Evolutionary conservation across 2,113 vertebrate species (phyloP).

Genomic region (Neolamprologus hecqui): DNA sequence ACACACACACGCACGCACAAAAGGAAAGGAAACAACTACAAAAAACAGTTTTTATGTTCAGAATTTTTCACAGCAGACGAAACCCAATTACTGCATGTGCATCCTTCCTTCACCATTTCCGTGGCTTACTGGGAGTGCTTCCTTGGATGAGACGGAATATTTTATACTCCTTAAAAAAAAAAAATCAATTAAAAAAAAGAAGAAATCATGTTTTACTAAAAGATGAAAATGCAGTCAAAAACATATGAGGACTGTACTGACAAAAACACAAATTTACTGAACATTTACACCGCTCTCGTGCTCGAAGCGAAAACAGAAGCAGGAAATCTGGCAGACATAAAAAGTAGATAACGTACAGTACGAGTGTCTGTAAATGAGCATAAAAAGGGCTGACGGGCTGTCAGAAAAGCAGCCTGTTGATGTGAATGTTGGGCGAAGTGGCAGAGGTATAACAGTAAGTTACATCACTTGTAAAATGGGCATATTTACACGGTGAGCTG

Average conservation of each 20-base stretch:
- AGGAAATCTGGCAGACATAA: background rate
- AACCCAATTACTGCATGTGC: constrained; percentile 25
- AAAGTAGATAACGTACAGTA: background rate
- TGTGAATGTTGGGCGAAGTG: background rate
- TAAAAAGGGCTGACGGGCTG: background rate
- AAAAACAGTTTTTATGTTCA: background rate
- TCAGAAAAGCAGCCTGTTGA: background rate
- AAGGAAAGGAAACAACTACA: background rate
- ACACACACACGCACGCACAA: background rate
- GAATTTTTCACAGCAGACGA: constrained; percentile 37
- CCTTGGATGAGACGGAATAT: constrained; percentile 12
- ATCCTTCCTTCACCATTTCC: background rate
- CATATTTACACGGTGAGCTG: constrained; percentile 43
- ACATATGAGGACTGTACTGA: constrained; percentile 32
- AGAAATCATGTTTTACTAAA: background rate
- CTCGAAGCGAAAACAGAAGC: background rate
- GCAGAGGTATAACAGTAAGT: background rate
- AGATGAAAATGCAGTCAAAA: constrained; percentile 39
- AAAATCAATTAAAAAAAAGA: background rate
- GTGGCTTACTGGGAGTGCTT: constrained; percentile 35
- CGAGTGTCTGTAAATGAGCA: background rate
- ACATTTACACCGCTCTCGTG: constrained; percentile 29
- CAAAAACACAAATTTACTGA: constrained; percentile 46
- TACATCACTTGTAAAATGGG: constrained; percentile 2
- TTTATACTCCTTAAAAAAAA: background rate